phyloP scores from a whole-genome alignment of 2,888 invertebrate species.

The Nemotelus nigrinus region DNA sequence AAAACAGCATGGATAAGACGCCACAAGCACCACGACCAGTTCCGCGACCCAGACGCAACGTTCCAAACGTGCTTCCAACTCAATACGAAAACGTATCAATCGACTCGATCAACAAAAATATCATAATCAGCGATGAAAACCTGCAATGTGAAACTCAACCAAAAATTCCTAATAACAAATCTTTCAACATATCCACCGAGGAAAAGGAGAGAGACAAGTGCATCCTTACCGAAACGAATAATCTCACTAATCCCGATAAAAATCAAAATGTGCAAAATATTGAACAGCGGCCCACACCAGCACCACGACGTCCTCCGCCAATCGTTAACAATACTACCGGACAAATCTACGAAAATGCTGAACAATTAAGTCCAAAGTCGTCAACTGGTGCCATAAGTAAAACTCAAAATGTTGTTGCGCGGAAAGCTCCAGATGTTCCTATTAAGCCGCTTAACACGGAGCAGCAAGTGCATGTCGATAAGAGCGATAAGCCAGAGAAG shows the following conservation, averaged over 20 bases:
- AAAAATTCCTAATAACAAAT: conserved; percentile 58
- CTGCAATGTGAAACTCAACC: conserved; percentile 57
- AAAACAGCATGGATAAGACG: conserved; percentile 2
- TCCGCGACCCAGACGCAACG: conserved; percentile 61
- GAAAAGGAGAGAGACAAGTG: conserved; percentile 50
- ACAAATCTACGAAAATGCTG: conserved; percentile 23
- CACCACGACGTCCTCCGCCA: conserved; percentile 57
- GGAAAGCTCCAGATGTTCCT: conserved; percentile 57
- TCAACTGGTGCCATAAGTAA: conserved; percentile 49
- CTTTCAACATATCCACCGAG: conserved; percentile 54
- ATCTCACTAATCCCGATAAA: conserved; percentile 59
- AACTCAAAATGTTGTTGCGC: conserved; percentile 53
- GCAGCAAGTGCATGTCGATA: not conserved
- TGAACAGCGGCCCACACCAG: conserved; percentile 57
- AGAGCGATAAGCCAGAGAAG: not conserved
- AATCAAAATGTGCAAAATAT: conserved; percentile 60
- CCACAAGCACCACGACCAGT: conserved; percentile 56
- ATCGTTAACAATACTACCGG: conserved; percentile 1
- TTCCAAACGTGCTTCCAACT: conserved; percentile 57
- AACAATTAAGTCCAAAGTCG: conserved; percentile 45
- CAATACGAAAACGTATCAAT: conserved; percentile 63
- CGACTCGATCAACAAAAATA: conserved; percentile 56
- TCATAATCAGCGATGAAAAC: conserved; percentile 60
- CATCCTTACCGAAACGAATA: conserved; percentile 57
- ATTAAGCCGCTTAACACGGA: conserved; percentile 53